These are phyloP conservation scores for Odontamblyopus rebecca DNA, from an alignment of 2,797 vertebrate species.

Conservation along the genomic window DNA sequence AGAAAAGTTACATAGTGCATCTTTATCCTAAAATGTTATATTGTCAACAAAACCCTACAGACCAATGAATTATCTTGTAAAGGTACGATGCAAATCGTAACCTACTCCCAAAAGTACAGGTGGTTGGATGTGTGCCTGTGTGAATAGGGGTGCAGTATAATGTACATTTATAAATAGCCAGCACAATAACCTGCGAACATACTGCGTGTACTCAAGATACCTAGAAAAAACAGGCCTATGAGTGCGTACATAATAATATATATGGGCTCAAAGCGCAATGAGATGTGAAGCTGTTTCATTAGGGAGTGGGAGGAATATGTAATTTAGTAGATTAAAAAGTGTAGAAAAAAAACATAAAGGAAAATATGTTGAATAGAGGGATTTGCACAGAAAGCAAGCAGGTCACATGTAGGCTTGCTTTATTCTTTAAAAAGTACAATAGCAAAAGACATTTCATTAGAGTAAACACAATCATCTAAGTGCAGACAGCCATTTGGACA, in stretches of 20 bases:
- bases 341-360: background rate
- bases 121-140: too few relatives aligned
- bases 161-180: background rate
- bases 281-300: background rate
- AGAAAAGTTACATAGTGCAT: too few relatives aligned
- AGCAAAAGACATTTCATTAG: conserved; percentile 21
- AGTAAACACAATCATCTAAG: conserved; percentile 36
- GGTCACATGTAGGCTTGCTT: background rate
- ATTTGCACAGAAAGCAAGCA: too few relatives aligned
- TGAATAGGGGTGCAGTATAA: too few relatives aligned
- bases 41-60: too few relatives aligned
- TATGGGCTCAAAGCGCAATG: background rate
- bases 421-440: conserved; percentile 15
- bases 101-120: too few relatives aligned
- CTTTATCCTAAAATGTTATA: too few relatives aligned
- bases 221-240: background rate
- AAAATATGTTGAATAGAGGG: background rate
- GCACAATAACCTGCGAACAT: background rate
- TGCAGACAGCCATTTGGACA: conserved; percentile 15
- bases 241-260: background rate
- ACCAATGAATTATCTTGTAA: too few relatives aligned
- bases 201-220: background rate
- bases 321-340: background rate
- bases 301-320: background rate
- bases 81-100: too few relatives aligned